Conservation (phyloP, 2,797 vertebrate genomes). For the Delichon dasypus region DNA sequence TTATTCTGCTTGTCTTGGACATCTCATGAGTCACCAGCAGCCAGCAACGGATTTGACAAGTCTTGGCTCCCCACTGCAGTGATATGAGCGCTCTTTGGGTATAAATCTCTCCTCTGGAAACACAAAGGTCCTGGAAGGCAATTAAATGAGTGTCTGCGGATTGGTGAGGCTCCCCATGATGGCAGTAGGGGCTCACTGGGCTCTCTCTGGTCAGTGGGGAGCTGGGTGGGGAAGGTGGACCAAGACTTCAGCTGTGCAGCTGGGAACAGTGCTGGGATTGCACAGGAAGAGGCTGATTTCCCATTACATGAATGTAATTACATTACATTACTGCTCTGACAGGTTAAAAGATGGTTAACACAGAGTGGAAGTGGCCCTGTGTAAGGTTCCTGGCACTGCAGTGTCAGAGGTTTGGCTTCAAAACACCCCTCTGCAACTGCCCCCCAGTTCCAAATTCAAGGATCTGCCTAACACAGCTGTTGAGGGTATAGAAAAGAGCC, state of each 20-base stretch:
- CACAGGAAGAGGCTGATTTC: neutral
- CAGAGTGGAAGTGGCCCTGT: neutral
- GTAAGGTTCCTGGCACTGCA: neutral
- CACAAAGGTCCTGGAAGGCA: neutral
- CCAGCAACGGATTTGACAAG: neutral
- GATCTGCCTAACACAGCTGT: neutral
- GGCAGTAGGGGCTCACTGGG: neutral
- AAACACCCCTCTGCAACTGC: neutral
- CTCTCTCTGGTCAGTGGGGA: neutral
- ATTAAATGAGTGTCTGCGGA: neutral
- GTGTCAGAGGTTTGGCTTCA: neutral
- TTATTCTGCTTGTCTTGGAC: conserved; percentile 26
- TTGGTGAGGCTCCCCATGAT: neutral
- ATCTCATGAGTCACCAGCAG: conserved; percentile 19
- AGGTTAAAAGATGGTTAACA: neutral
- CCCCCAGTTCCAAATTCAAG: neutral
- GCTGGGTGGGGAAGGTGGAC: neutral
- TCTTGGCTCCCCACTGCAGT: neutral
- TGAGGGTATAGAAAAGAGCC: neutral
- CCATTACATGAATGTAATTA: neutral
- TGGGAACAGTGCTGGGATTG: neutral
- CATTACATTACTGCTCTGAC: neutral
- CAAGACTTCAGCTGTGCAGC: neutral
- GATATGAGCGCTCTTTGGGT: neutral
- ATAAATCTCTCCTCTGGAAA: neutral